These are phyloP conservation scores for Beaufortia kweichowensis DNA, from an alignment of 2,113 vertebrate species.

Conservation along the genomic window DNA sequence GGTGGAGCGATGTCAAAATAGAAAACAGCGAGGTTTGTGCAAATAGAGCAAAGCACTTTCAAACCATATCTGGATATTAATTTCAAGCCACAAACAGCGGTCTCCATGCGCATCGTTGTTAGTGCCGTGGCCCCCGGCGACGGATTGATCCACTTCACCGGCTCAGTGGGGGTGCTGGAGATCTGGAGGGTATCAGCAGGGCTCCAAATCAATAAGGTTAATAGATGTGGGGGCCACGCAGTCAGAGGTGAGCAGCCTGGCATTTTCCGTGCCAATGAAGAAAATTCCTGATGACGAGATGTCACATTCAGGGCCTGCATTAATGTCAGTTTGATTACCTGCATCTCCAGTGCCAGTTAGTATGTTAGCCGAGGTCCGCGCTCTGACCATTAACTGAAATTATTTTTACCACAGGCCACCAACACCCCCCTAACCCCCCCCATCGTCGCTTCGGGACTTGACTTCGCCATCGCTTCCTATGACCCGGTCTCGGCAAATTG, in stretches of 20 bases:
- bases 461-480: conserved; percentile 70
- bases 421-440: neutral
- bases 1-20: neutral
- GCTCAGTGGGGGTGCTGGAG: conserved; percentile 84
- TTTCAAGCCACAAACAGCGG: conserved; percentile 76
- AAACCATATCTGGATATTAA: conserved; percentile 67
- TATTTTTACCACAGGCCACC: conserved; percentile 79
- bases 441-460: conserved; percentile 67
- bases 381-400: conserved; percentile 84
- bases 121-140: conserved; percentile 85
- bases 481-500: conserved; percentile 75
- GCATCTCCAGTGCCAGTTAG: conserved; percentile 71
- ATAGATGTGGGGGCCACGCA: conserved; percentile 90
- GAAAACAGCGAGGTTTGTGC: neutral
- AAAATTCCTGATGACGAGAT: conserved; percentile 91
- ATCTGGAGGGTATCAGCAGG: conserved; percentile 86
- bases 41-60: conserved; percentile 40
- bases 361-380: conserved; percentile 71
- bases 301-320: conserved; percentile 81
- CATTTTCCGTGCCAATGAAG: conserved; percentile 90
- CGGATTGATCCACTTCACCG: conserved; percentile 92
- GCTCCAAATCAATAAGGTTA: conserved; percentile 95
- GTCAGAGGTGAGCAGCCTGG: conserved; percentile 89
- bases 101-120: conserved; percentile 76
- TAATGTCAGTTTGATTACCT: conserved; percentile 87